Conservation (phyloP, 2,113 vertebrate species). For the Apistogramma diplotaenia region DNA sequence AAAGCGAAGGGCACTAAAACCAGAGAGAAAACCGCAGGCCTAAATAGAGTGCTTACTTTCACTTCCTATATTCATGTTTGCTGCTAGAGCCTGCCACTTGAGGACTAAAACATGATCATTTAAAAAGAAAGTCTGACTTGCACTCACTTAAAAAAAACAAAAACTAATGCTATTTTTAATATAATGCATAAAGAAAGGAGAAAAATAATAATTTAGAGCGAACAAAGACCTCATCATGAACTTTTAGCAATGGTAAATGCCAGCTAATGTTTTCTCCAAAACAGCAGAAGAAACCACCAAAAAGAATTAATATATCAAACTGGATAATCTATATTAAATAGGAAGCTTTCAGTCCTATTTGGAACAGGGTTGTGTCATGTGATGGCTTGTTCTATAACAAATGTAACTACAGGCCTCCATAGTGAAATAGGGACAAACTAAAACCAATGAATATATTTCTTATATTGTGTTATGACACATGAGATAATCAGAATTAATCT, state of each 20-base stretch:
- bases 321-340: neutral
- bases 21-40: constrained; percentile 19
- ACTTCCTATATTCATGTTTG: neutral
- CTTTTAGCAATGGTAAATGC: neutral
- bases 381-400: neutral
- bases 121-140: neutral
- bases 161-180: neutral
- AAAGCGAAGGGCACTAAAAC: constrained; percentile 70
- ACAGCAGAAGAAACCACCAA: neutral
- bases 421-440: neutral
- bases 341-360: neutral
- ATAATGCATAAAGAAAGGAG: neutral
- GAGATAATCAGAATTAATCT: neutral
- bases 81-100: neutral
- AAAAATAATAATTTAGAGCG: neutral
- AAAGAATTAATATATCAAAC: neutral
- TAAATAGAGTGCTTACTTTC: neutral
- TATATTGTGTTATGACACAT: no score
- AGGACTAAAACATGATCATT: neutral
- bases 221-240: neutral
- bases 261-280: neutral
- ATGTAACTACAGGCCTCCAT: neutral
- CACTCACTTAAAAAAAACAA: neutral
- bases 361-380: neutral
- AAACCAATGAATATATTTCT: neutral